Base-by-base conservation (phyloP, 2,797 vertebrate genomes). In the Lepilemur septentrionalis region DNA sequence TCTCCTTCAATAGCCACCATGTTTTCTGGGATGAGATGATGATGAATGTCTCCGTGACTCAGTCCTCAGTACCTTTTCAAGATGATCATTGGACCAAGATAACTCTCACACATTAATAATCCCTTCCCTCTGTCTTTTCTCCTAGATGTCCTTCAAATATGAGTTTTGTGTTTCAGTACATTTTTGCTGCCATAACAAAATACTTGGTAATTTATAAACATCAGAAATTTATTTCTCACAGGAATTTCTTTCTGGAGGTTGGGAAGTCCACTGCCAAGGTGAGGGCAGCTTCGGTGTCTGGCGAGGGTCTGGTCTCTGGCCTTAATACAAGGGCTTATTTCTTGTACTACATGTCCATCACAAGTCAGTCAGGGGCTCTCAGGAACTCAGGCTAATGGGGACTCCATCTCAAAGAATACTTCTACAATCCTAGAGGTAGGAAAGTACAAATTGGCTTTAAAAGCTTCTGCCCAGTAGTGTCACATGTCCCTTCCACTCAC, bases 41-140 rank as follows among this genome's bases (percentile, higher is more conserved):
- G 55, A 55, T 46, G 14, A 5, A 0, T 17, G 28, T 59, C 61
- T 81, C 17, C 43, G 3, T 69, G 48, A 88, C 46, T 81, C 80
- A 78, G 25, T 73, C 20, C 81, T 41, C 0, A 0, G 35, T 38
- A 50, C 0, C 41, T 28, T 84, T 55, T 85, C 35, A 30, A 46
- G 46, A 57, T 63, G 57, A n/a, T 43, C 85, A 15, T 1, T 91
- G 43, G 35, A 50, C 43, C 25, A 81, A 41, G 43, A 52, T 55
- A 82, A 61, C 50, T 65, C n/a, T 23, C 22, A 52, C 50, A n/a
- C 32, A 4, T 55, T 5, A 8, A 28, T 0, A 0, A 0, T 55
- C 61, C 76, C 32, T 35, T 72, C 52, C 1, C 0, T 72, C 2
- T 91, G 35, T 89, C 63, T 70, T 10, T 50, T 41, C 22, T 61